Conservation (phyloP, 2,113 vertebrate genomes). For the Heloderma charlesbogerti region DNA sequence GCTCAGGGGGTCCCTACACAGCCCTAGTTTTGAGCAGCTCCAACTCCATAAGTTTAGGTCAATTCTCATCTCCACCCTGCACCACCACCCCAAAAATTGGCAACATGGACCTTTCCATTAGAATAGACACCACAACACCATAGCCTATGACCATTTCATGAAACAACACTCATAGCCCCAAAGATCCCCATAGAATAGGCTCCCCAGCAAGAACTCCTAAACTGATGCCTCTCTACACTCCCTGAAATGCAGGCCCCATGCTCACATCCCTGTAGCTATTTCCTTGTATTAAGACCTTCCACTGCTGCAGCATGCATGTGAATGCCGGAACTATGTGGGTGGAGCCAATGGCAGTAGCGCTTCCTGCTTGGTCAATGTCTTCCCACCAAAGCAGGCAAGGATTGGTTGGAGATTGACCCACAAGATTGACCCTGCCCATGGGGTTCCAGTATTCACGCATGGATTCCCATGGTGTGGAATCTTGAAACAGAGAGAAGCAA, state of each 20-base stretch:
- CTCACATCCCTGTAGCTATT: not conserved
- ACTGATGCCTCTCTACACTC: not conserved
- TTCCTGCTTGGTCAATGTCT: not conserved
- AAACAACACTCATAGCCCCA: too few relatives aligned
- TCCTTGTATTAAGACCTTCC: not conserved
- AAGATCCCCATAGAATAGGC: not conserved
- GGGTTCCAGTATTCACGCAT: not conserved
- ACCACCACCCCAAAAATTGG: not conserved
- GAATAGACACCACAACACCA: not conserved
- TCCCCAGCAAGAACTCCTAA: not conserved
- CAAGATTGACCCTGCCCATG: not conserved
- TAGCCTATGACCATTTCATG: not conserved
- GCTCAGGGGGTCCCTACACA: too few relatives aligned
- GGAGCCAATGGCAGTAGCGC: not conserved
- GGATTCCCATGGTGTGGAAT: too few relatives aligned
- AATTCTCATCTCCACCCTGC: not conserved
- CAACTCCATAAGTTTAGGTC: not conserved
- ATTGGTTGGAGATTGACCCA: not conserved
- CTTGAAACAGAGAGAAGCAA: too few relatives aligned
- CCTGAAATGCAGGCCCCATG: not conserved
- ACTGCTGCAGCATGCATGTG: not conserved
- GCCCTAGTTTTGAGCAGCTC: too few relatives aligned
- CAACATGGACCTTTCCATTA: not conserved
- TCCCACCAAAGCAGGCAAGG: not conserved
- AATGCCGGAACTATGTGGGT: not conserved